These are phyloP conservation scores for Hipposideros larvatus DNA, from an alignment of 2,797 vertebrate species.

Conservation along the genomic window DNA sequence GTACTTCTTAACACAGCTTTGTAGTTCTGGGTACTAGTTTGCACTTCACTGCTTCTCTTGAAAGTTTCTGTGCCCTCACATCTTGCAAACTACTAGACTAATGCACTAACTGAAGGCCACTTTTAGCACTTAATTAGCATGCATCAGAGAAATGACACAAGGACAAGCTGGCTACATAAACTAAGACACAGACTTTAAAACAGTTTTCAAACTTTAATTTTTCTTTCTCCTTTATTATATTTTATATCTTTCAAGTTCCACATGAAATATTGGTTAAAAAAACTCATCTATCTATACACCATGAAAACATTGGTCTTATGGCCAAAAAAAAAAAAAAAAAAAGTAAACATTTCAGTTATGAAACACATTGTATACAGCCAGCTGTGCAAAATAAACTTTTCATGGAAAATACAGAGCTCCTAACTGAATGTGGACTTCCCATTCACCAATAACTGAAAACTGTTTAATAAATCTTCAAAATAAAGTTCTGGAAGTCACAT, in stretches of 20 bases:
- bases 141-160: slow-evolving; percentile 62
- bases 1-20: slow-evolving; percentile 7
- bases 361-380: background rate
- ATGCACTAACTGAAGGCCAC: slow-evolving; percentile 38
- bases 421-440: background rate
- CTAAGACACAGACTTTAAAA: slow-evolving; percentile 54
- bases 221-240: slow-evolving; percentile 36
- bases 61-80: slow-evolving; percentile 27
- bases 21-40: slow-evolving; percentile 33
- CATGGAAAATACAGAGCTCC: slow-evolving; percentile 32
- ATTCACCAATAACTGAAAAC: slow-evolving; percentile 51
- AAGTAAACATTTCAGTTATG: slow-evolving; percentile 44
- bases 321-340: background rate
- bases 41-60: slow-evolving; percentile 54
- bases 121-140: slow-evolving; percentile 67
- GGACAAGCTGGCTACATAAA: background rate
- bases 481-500: slow-evolving; percentile 40
- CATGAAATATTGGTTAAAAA: slow-evolving; percentile 23
- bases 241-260: slow-evolving; percentile 12
- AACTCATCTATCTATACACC: background rate
- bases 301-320: slow-evolving; percentile 34
- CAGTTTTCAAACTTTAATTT: background rate
- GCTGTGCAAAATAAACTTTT: slow-evolving; percentile 22
- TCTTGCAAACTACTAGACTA: slow-evolving; percentile 13
- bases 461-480: slow-evolving; percentile 62